Percentiles rank a stretch among this genome's conserved stretches.
Conservation (phyloP, 1,140 invertebrate species). For the Macrotrachela quadricornifera region DNA sequence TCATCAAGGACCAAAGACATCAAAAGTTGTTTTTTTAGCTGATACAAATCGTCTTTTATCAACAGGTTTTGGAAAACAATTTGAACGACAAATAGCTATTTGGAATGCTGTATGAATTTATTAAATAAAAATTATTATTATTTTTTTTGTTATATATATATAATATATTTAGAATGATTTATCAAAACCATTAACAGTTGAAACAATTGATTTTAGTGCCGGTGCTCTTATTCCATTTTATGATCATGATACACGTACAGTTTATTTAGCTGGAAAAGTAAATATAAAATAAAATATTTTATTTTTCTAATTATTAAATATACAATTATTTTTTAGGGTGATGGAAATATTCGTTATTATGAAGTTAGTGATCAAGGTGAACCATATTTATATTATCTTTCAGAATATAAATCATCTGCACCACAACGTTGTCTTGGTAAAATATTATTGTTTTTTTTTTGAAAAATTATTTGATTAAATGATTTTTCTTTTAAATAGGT, state of each 20-base stretch:
- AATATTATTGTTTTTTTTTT: neutral
- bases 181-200: constrained; percentile 39
- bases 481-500: constrained; percentile 12
- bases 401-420: neutral
- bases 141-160: too few relatives aligned
- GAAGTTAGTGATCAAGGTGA: constrained; percentile 5
- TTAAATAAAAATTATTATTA: too few relatives aligned
- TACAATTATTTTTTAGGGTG: neutral
- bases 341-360: neutral
- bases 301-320: neutral
- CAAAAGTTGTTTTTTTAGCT: constrained; percentile 66
- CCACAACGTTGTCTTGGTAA: constrained; percentile 10
- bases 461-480: neutral
- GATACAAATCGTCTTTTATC: constrained; percentile 47
- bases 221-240: constrained; percentile 77
- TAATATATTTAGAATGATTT: constrained; percentile 40
- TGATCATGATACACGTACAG: constrained; percentile 69
- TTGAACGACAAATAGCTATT: constrained; percentile 63
- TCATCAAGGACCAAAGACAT: constrained; percentile 67
- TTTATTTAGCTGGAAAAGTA: constrained; percentile 86
- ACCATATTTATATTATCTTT: neutral
- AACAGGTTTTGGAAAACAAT: constrained; percentile 68
- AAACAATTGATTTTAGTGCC: constrained; percentile 56
- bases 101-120: constrained; percentile 44
- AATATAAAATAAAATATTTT: neutral